Evolutionary conservation across 2,113 vertebrate species (phyloP).

Genomic region (Mobula hypostoma): DNA sequence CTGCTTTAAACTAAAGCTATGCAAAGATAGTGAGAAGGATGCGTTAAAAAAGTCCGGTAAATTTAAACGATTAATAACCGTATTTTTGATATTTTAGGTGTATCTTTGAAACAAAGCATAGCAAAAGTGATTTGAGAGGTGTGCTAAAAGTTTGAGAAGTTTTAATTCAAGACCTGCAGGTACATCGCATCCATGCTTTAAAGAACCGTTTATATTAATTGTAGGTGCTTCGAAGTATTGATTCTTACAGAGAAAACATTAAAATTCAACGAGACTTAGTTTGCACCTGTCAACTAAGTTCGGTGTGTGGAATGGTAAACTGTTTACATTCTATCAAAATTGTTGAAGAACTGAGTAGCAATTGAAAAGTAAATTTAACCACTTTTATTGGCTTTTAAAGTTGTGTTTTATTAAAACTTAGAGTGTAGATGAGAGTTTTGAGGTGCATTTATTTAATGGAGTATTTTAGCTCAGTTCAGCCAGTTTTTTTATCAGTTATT

Average conservation of each 20-base stretch:
- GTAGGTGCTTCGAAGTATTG: neutral
- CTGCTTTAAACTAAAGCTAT: neutral
- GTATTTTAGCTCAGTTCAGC: neutral
- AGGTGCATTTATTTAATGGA: neutral
- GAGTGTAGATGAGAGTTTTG: neutral
- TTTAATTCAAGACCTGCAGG: neutral
- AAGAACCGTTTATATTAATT: neutral
- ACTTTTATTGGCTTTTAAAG: neutral
- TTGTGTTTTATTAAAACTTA: neutral
- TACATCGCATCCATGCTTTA: neutral
- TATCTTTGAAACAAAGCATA: neutral
- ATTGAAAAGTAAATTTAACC: neutral
- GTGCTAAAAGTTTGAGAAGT: neutral
- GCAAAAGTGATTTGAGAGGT: neutral
- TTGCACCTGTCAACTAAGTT: neutral
- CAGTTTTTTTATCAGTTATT: neutral
- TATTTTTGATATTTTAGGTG: neutral
- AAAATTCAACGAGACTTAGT: neutral
- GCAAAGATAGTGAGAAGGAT: neutral
- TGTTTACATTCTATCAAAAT: neutral
- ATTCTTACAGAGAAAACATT: neutral
- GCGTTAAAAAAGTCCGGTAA: slow-evolving; percentile 35
- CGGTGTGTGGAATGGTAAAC: too few species aligned
- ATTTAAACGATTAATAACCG: neutral
- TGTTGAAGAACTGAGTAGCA: neutral